These are phyloP conservation scores for Drosophila leonis DNA, from an alignment of 2,888 invertebrate genomes.

Conservation along the genomic window DNA sequence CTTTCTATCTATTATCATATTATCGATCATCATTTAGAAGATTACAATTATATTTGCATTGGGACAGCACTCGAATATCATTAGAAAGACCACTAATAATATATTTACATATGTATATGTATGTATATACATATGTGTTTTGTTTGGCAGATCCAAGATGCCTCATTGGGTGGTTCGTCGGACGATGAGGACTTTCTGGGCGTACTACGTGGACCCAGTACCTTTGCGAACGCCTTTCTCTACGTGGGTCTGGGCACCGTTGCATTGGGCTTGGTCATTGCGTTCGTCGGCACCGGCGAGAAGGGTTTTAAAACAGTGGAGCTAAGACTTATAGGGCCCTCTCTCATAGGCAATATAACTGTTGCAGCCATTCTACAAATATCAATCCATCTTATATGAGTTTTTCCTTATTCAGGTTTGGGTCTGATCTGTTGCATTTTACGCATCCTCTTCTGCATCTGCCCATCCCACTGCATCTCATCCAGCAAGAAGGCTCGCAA, in stretches of 20 bases:
- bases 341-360: constrained; percentile 87
- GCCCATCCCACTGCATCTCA: constrained; percentile 91
- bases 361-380: not conserved
- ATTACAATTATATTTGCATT: constrained; percentile 1
- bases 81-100: not conserved
- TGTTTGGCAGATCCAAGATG: constrained; percentile 91
- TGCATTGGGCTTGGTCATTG: constrained; percentile 93
- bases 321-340: constrained; percentile 94
- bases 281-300: constrained; percentile 96
- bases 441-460: constrained; percentile 93
- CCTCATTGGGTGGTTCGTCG: constrained; percentile 92
- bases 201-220: constrained; percentile 90
- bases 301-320: constrained; percentile 95
- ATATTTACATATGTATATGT: not conserved
- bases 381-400: not conserved
- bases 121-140: constrained; percentile 3
- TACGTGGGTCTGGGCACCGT: constrained; percentile 94
- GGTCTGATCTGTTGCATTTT: constrained; percentile 93
- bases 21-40: not conserved
- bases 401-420: constrained; percentile 85
- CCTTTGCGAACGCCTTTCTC: constrained; percentile 93
- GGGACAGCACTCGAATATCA: constrained; percentile 20
- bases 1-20: not conserved
- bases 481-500: constrained; percentile 88
- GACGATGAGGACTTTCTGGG: constrained; percentile 90